These are phyloP conservation scores for Ptychodera flava DNA, from an alignment of 35 echinoderm and acorn worm genomes.

Conservation along the genomic window DNA sequence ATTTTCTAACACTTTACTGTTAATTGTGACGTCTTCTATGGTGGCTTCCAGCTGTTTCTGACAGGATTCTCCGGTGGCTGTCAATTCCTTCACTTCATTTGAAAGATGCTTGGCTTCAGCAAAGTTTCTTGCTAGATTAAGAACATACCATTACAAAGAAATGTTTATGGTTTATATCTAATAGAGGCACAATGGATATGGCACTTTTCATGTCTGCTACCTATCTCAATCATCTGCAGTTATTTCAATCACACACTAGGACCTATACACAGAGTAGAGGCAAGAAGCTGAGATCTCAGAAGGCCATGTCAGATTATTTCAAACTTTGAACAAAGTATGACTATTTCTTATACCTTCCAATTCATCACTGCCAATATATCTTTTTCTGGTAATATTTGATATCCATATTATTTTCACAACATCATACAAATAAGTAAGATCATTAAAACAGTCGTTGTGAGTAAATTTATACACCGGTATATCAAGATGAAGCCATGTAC, in stretches of 20 bases:
- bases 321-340: too few relatives aligned
- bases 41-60: conserved; percentile 18
- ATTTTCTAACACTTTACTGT: not conserved
- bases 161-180: not conserved
- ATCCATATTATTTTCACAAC: too few relatives aligned
- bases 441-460: too few relatives aligned
- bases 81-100: conserved; percentile 26
- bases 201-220: not conserved
- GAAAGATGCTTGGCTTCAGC: conserved; percentile 27
- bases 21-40: not conserved
- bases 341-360: too few relatives aligned
- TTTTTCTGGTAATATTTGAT: too few relatives aligned
- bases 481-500: too few relatives aligned
- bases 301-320: too few relatives aligned
- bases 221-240: not conserved
- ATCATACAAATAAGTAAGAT: too few relatives aligned
- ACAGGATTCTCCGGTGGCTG: conserved; percentile 20
- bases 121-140: conserved; percentile 25
- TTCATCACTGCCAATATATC: too few relatives aligned
- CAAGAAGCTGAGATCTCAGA: not conserved
- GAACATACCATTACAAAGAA: not conserved
- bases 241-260: not conserved
- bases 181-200: not conserved
- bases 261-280: not conserved
- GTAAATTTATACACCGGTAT: too few relatives aligned